Evolutionary conservation across 35 echinoderm and acorn worm species (phyloP), one percentile per base, ranked within the genome.

Genomic region (Hemicentrotus pulcherrimus): DNA sequence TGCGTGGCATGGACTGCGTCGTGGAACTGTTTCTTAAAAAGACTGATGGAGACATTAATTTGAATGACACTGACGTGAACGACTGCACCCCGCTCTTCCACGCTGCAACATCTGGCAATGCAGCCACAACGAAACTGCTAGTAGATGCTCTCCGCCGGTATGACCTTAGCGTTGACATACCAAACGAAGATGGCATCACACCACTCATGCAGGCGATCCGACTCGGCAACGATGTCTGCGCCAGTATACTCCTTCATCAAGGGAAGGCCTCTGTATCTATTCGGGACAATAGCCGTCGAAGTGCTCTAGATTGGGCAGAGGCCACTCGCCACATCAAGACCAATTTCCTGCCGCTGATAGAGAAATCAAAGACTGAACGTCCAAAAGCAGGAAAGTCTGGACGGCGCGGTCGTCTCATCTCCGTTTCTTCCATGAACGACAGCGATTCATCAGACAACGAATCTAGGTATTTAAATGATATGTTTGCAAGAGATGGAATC

Each of bases 171-270:
- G 96, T 98, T 10, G 97, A 98, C 89, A 88, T 96, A 35, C 71
- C 97, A 10, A 97, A 97, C 47, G 96, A 96, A 8, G 94, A 96
- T 48, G 97, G 97, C 6, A 86, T 98, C 9, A 98, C 97, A 14
- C 97, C 97, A 14, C 94, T 98, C 45, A 98, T 98, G 97, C 97
- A 98, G 71, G 96, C 97, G 9, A 61, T 98, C 32, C 87, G 96
- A 35, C 78, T 95, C 0, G 96, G 95, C 59, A 92, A 97, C 85
- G 97, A 98, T 94, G 97, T 98, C 5, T 96, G 95, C 28, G 97
- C 97, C 0, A 98, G 96, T 95, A 96, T 98, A 7, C 88, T 98
- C 41, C 61, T 98, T n/a, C 94, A 96, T 45, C 97, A 98, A 71
- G 97, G 97, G 2, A 95, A 96, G 18, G 97, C 97, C 32, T 98